Base-by-base conservation (phyloP, 2,113 vertebrate genomes). In the Rhinopomastus cyanomelas region DNA sequence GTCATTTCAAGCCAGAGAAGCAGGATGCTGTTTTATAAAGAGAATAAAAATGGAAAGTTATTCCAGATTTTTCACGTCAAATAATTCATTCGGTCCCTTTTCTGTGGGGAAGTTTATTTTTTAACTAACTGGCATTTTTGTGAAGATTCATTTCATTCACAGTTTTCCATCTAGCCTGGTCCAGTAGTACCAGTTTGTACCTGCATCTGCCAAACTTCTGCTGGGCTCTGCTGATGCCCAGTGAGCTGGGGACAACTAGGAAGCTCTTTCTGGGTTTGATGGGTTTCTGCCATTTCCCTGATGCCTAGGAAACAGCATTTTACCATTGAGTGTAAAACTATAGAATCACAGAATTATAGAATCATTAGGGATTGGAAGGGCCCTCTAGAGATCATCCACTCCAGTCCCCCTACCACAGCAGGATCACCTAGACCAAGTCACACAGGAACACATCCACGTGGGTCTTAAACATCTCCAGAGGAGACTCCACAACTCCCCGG, bases 261-360 rank as follows among this genome's bases (percentile, higher is more conserved):
- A 92, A 55, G 11, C 37, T 49, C 22, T 36, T 76, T 72, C 34
- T 16, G 32, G 12, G 3, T 18, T 91, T 74, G 12, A 46, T 23
- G 74, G 34, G 32, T 32, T 87, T 76, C 57, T 88, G n/a, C 29
- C 60, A 57, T 16, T 23, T 83, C 30, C 51, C n/a, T 59, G 32
- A 64, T 81, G n/a, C 55, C 26, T 46, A 37, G 62, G 52, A 87
- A 93, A 79, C 36, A 68, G 34, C 69, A 53, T 25, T 67, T 52
- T 37, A 77, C 22, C 4, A 22, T 72, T 90, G 26, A 76, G 8
- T 88, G 94, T 95, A 77, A 96, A 94, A 32, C 64, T 46, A n/a
- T n/a, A n/a, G n/a, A n/a, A n/a, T n/a, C n/a, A n/a, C n/a, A n/a
- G n/a, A n/a, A n/a, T n/a, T n/a, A n/a, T n/a, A n/a, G n/a, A n/a